phyloP scores from a whole-genome alignment of 2,888 invertebrate species.

The Platycnemis pennipes region DNA sequence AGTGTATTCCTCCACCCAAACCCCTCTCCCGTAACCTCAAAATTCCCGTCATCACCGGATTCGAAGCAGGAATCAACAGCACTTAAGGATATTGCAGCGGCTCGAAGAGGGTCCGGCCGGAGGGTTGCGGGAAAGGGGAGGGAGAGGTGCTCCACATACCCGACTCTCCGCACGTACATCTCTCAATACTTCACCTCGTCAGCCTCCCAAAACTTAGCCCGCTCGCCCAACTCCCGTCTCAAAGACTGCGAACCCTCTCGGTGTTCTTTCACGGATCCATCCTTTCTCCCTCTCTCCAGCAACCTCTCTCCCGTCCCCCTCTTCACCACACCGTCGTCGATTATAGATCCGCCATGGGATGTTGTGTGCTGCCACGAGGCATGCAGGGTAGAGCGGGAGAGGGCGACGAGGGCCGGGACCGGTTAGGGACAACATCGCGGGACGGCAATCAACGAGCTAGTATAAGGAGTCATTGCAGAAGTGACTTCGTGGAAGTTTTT shows the following conservation, averaged over 20 bases:
- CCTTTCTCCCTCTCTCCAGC: not conserved
- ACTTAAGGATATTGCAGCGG: slow-evolving; percentile 39
- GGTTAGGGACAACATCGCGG: no score
- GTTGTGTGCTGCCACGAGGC: no score
- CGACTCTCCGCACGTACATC: not conserved
- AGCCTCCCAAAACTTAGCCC: not conserved
- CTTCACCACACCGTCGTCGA: no score
- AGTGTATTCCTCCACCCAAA: not conserved
- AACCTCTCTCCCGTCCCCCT: no score
- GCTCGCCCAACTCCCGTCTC: not conserved
- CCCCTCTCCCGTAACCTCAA: not conserved
- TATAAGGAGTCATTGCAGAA: no score
- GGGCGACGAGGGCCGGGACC: no score
- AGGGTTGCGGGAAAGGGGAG: not conserved
- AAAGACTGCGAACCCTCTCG: not conserved
- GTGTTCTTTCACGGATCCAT: not conserved
- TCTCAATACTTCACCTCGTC: not conserved
- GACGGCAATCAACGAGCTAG: no score
- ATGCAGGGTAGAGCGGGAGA: no score
- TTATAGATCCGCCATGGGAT: no score
- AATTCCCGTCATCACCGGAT: slow-evolving; percentile 15
- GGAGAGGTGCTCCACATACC: not conserved
- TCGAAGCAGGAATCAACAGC: slow-evolving; percentile 23
- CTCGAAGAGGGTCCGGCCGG: not conserved
- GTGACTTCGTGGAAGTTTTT: no score